Conservation (phyloP, 2,113 vertebrate genomes). For the Morone chrysops region DNA sequence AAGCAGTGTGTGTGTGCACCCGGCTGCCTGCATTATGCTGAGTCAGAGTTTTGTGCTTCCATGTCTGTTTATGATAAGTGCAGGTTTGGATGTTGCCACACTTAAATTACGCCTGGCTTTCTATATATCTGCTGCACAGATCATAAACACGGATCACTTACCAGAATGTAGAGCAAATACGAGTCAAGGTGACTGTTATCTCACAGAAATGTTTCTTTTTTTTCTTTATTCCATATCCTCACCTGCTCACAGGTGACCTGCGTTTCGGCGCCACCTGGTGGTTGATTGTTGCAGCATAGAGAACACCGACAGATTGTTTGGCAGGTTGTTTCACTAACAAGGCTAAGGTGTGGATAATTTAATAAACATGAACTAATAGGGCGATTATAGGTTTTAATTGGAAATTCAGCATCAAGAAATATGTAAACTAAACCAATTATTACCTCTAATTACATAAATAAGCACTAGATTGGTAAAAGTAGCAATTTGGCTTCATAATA, state of each 20-base stretch:
- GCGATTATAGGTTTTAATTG: no score
- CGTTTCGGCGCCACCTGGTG: constrained; percentile 11
- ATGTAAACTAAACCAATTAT: background rate
- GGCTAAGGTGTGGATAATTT: background rate
- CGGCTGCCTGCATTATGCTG: background rate
- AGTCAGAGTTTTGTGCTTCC: background rate
- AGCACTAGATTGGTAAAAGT: background rate
- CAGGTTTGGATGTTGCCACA: background rate
- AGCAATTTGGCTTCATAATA: background rate
- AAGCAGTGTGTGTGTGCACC: constrained; percentile 3
- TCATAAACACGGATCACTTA: background rate
- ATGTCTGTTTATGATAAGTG: background rate
- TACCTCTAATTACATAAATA: background rate
- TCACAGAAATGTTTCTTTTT: background rate
- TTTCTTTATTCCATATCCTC: background rate
- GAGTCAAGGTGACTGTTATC: background rate
- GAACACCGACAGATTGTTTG: no score
- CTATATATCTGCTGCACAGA: background rate
- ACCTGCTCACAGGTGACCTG: background rate
- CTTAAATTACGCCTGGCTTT: background rate
- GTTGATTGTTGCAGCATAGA: background rate
- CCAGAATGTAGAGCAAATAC: background rate
- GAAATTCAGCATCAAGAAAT: background rate
- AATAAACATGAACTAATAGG: no score
- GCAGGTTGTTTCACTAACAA: background rate